phyloP scores from a whole-genome alignment of 2,113 vertebrate species.

The Psophia crepitans region DNA sequence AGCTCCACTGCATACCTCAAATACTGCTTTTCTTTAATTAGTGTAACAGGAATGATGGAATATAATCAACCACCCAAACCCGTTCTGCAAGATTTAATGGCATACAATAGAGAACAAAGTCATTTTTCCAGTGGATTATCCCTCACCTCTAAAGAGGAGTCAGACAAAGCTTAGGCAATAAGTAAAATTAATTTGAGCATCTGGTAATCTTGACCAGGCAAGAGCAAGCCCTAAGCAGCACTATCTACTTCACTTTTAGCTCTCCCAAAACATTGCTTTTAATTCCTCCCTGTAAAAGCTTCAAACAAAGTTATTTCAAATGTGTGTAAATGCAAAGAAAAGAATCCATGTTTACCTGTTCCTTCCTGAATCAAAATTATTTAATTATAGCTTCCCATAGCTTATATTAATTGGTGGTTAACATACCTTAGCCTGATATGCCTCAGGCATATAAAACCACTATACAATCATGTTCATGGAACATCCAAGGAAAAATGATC shows the following conservation, averaged over 20 bases:
- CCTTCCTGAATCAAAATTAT: neutral
- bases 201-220: neutral
- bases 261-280: neutral
- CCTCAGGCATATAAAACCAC: neutral
- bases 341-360: neutral
- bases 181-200: constrained; percentile 1
- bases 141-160: neutral
- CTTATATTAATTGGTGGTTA: neutral
- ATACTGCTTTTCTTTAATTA: neutral
- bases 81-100: neutral
- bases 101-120: neutral
- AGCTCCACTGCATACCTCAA: neutral
- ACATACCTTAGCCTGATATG: neutral
- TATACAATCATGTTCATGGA: neutral
- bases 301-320: neutral
- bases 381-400: neutral
- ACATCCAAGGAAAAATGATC: neutral
- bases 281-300: neutral
- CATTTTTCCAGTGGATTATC: constrained; percentile 32
- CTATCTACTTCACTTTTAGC: neutral
- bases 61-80: neutral
- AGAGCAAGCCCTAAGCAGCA: neutral
- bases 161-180: neutral
- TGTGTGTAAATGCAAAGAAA: neutral
- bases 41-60: neutral